A percentile compares a stretch with the other conserved stretches of the same genome.
Evolutionary conservation across 2,797 vertebrate species (phyloP).

Genomic region (Onychomys arenicola): DNA sequence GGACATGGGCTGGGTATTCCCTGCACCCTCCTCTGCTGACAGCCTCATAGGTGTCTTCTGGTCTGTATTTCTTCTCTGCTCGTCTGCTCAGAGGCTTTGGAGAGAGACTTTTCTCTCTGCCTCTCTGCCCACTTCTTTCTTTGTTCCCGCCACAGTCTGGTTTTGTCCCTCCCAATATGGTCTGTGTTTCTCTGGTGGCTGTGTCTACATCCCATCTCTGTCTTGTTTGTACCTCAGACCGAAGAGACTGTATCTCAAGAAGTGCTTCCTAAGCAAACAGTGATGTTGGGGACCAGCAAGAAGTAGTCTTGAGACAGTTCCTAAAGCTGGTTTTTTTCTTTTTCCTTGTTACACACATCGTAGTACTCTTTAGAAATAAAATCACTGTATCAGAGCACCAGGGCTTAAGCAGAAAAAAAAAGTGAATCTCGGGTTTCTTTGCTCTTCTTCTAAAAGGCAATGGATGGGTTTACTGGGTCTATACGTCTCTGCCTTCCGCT

Average conservation of each 20-base stretch:
- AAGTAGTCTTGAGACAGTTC: background rate
- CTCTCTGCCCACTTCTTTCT: constrained; percentile 87
- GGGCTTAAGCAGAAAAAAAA: constrained; percentile 6
- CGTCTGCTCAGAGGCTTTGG: constrained; percentile 92
- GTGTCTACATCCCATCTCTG: constrained; percentile 67
- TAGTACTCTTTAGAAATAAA: constrained; percentile 43
- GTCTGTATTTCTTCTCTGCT: constrained; percentile 82
- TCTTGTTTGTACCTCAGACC: constrained; percentile 82
- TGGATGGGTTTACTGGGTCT: background rate
- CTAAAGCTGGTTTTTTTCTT: background rate
- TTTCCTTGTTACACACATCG: constrained; percentile 35
- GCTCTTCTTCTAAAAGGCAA: constrained; percentile 60
- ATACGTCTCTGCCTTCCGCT: constrained; percentile 41
- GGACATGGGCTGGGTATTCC: constrained; percentile 8
- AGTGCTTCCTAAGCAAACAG: background rate
- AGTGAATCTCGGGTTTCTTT: constrained; percentile 58
- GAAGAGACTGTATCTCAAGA: constrained; percentile 76
- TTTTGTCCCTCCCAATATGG: constrained; percentile 82
- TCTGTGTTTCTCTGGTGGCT: constrained; percentile 79
- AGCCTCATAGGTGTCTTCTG: constrained; percentile 84
- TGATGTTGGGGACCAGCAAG: background rate
- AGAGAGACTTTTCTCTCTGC: constrained; percentile 91
- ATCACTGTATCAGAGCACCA: background rate
- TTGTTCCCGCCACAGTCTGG: constrained; percentile 89
- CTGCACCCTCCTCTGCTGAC: constrained; percentile 88